Base-by-base conservation (phyloP, 2,113 vertebrate species). In the Myiopsitta monachus region DNA sequence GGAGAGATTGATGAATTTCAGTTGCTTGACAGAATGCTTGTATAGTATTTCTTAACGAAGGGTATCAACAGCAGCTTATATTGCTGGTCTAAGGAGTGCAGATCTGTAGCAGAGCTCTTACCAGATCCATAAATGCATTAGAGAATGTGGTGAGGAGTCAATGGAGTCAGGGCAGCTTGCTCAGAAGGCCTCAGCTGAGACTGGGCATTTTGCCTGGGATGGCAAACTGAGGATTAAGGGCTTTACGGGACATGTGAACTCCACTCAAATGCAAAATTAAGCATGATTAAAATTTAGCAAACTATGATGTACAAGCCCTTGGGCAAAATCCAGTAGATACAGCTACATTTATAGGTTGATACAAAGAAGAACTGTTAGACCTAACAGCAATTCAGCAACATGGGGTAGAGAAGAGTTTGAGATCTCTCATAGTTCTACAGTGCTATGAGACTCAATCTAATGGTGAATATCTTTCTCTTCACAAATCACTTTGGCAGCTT, bases 231-330 rank as follows among this genome's bases (percentile, higher is more conserved):
- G 97, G 97, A 97, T 96, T 95, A 96, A 97, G 82, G 82, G 95
- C 94, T 98, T 97, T 97, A 85, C 54, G 63, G 94, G 94, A 97
- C 96, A 97, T 85, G 73, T 95, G 95, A 98, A 97, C 97, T 97
- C 86, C 87, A 82, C 95, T 96, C 96, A 98, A 97, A 98, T 66
- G 69, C 96, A 97, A 98, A 97, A 96, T 97, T 95, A 95, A 97
- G 92, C 94, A 93, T 57, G 94, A 98, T 97, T 97, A 97, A 97
- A 98, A 97, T 94, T 97, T 96, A 97, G 96, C 96, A 96, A 97
- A 96, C 90, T 83, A 83, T 84, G 93, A 98, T 95, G 86, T 84
- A 80, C 24, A 6, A 89, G 80, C 95, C 95, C 92, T 92, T 94
- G 96, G 93, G 96, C 92, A 91, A 91, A 90, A 95, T 87, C 88